phyloP scores from a whole-genome alignment of 2,113 vertebrate species.

The Nanorana parkeri region DNA sequence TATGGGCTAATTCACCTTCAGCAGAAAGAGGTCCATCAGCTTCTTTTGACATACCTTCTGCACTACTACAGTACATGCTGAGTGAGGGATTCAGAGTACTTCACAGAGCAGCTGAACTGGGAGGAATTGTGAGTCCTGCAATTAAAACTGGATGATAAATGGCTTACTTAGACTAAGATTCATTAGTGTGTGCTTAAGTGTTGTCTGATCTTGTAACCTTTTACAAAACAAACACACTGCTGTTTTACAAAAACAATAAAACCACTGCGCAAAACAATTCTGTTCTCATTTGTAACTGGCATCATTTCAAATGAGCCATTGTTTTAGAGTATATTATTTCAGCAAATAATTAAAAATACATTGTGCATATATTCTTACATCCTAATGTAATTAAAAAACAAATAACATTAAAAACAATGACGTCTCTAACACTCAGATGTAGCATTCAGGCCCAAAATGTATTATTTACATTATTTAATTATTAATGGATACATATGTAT shows the following conservation, averaged over 20 bases:
- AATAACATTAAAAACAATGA: too few species aligned
- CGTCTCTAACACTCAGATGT: too few species aligned
- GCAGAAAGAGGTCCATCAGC: not conserved
- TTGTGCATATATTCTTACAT: not conserved
- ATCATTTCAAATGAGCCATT: constrained; percentile 16
- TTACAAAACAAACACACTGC: constrained; percentile 25
- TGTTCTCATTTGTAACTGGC: not conserved
- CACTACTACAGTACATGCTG: constrained; percentile 33
- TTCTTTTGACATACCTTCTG: constrained; percentile 13
- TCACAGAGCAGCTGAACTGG: constrained; percentile 47
- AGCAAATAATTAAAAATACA: not conserved
- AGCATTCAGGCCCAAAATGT: too few species aligned
- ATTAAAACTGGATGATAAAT: constrained; percentile 53
- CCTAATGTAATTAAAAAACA: too few species aligned
- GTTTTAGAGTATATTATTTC: not conserved
- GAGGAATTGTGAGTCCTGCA: constrained; percentile 33
- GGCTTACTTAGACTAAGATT: constrained; percentile 39
- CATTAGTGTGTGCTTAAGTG: constrained; percentile 47
- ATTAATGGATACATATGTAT: too few species aligned
- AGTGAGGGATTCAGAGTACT: constrained; percentile 29
- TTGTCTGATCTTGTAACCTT: constrained; percentile 38
- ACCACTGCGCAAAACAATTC: not conserved
- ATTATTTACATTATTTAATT: too few species aligned
- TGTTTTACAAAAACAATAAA: constrained; percentile 24
- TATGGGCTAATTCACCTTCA: not conserved